Evolutionary conservation across 2,113 vertebrate species (phyloP), one percentile per base, ranked within the genome.

Genomic region (Solea solea): DNA sequence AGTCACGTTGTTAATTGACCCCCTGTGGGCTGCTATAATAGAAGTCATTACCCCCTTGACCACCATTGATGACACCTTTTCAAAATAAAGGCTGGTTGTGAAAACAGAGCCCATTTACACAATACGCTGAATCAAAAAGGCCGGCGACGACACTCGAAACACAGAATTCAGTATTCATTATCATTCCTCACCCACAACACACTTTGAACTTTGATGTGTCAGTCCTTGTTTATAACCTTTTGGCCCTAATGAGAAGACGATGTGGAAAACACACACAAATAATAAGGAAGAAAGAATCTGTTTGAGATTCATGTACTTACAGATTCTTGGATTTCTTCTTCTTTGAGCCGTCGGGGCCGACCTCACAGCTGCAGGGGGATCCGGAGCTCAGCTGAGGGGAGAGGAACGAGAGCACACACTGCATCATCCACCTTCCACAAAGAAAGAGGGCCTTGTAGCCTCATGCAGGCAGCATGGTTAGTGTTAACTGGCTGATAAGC

Each of bases 321-420:
- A 98, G 90, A 88, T 94, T 98, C 92, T 95, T 97, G 94, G 95
- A 92, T 78, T 90, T 95, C 86, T 95, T 96, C 92, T 97, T 96
- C 93, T 82, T 94, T 77, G 87, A 90, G 41, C 93, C 94, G 58
- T 93, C 92, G 3, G 90, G 83, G 0, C 94, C 78, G 13, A 94
- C 93, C 0, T 96, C 95, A 54, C 94, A 95, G 80, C 92, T 93
- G 60, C 94, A 93, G 49, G 95, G 93, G 0, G 95, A 74, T 72
- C 95, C 93, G 0, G 89, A 90, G 0, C 95, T 96, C 86, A 96
- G 93, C 96, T 97, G 93, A 4, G 62, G 90, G 89, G 73, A 93
- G 68, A 94, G 82, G 81, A 91, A 88, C 60, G 85, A 86, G 89
- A 93, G 79, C 51, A 93, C 78, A 89, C 89, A 91, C 90, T 91